Evolutionary conservation across 1,140 invertebrate genomes (phyloP).

Genomic region (Zaprionus nigranus): DNA sequence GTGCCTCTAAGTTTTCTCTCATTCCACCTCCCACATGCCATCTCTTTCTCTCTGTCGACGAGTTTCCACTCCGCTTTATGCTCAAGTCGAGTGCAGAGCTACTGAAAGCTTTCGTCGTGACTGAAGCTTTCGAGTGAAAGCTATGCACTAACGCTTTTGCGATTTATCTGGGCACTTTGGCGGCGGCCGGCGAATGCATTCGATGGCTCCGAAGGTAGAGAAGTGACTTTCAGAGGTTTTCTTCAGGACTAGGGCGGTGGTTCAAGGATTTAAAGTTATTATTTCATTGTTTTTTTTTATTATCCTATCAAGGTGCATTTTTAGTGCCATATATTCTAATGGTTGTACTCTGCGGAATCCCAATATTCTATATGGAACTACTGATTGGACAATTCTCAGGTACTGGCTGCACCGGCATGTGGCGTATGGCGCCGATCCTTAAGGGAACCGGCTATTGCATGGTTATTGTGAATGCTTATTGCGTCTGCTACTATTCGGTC

Average conservation of each 20-base stretch:
- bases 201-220: conserved; percentile 95
- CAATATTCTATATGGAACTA: conserved; percentile 95
- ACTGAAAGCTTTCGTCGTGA: conserved; percentile 47
- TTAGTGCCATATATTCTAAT: conserved; percentile 91
- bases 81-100: conserved; percentile 14
- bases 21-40: background rate
- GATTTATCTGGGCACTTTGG: conserved; percentile 30
- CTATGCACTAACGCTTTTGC: conserved; percentile 17
- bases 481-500: conserved; percentile 96
- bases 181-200: conserved; percentile 85
- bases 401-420: conserved; percentile 92
- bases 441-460: conserved; percentile 95
- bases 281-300: background rate
- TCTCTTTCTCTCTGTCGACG: conserved; percentile 18
- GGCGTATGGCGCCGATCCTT: conserved; percentile 91
- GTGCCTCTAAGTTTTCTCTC: conserved; percentile 8
- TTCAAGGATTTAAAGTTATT: too few relatives aligned
- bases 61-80: conserved; percentile 19
- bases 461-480: conserved; percentile 94
- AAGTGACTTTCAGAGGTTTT: conserved; percentile 91
- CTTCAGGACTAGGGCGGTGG: conserved; percentile 43
- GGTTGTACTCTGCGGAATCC: conserved; percentile 92
- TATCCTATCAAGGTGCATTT: conserved; percentile 88
- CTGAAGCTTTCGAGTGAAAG: conserved; percentile 74
- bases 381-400: conserved; percentile 94